Conservation (phyloP, 2,888 invertebrate genomes). For the Pollenia amentaria region DNA sequence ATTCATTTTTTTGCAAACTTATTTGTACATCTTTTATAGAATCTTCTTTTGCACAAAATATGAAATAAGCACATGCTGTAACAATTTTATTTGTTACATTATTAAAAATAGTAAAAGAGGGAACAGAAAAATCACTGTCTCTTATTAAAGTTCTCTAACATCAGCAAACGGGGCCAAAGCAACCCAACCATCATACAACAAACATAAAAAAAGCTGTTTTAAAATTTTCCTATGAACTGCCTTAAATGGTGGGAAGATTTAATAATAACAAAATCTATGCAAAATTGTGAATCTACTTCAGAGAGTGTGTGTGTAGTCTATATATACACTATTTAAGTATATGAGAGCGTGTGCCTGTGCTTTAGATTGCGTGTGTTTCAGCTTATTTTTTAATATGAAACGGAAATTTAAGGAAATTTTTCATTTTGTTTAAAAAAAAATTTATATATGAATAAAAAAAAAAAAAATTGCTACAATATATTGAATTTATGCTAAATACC, state of each 20-base stretch:
- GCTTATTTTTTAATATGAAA: slow-evolving; percentile 60
- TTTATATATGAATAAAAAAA: not conserved
- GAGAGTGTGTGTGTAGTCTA: not conserved
- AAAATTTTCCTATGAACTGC: slow-evolving; percentile 39
- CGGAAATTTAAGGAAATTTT: slow-evolving; percentile 68
- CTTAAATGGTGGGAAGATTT: slow-evolving; percentile 15
- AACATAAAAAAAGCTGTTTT: slow-evolving; percentile 34
- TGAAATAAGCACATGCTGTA: slow-evolving; percentile 45
- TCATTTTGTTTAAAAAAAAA: slow-evolving; percentile 55
- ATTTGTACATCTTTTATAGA: slow-evolving; percentile 67
- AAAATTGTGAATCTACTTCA: slow-evolving; percentile 15
- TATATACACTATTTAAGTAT: not conserved
- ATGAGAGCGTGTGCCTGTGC: not conserved
- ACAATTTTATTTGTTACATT: slow-evolving; percentile 61
- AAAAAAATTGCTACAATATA: slow-evolving; percentile 56
- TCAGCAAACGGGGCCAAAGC: slow-evolving; percentile 19
- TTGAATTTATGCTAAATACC: slow-evolving; percentile 70
- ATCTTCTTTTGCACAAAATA: slow-evolving; percentile 43
- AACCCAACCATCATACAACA: not conserved
- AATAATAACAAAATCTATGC: slow-evolving; percentile 37
- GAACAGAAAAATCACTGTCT: slow-evolving; percentile 60
- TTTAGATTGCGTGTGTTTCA: slow-evolving; percentile 26
- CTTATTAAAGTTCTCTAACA: slow-evolving; percentile 54
- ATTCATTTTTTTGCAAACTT: slow-evolving; percentile 62
- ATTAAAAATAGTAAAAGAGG: slow-evolving; percentile 39